Conservation (phyloP, 2,113 vertebrate genomes). For the Paramisgurnus dabryanus region DNA sequence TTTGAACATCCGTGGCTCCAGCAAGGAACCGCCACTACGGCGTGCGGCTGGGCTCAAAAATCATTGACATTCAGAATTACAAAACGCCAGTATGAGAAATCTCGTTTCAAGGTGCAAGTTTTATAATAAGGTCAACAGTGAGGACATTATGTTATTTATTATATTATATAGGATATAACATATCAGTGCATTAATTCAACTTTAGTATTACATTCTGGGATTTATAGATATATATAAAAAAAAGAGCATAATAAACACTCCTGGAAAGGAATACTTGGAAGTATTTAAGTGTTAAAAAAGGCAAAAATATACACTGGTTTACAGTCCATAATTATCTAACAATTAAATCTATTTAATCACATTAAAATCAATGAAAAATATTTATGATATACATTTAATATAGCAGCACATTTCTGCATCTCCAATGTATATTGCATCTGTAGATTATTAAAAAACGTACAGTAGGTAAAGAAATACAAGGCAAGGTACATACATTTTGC, state of each 20-base stretch:
- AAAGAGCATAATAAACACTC: no score
- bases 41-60: conserved; percentile 28
- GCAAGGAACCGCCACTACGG: conserved; percentile 56
- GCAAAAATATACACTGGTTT: no score
- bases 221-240: no score
- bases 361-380: not conserved
- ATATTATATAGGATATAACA: no score
- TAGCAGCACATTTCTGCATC: conserved; percentile 15
- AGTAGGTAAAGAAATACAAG: conserved; percentile 8
- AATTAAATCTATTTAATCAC: not conserved
- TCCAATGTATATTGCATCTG: not conserved
- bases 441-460: not conserved
- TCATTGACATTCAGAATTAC: not conserved
- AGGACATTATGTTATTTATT: no score
- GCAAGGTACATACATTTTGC: conserved; percentile 4
- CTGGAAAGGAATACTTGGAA: no score
- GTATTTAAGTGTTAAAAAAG: no score
- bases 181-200: no score
- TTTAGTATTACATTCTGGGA: no score
- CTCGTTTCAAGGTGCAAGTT: no score
- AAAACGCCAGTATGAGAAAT: not conserved
- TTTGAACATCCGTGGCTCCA: conserved; percentile 48
- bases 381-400: conserved; percentile 21
- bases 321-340: not conserved
- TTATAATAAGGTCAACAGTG: no score